A percentile compares a stretch with the other conserved stretches of the same genome.
phyloP scores from a whole-genome alignment of 2,888 invertebrate genomes.

The Atethmia centrago region DNA sequence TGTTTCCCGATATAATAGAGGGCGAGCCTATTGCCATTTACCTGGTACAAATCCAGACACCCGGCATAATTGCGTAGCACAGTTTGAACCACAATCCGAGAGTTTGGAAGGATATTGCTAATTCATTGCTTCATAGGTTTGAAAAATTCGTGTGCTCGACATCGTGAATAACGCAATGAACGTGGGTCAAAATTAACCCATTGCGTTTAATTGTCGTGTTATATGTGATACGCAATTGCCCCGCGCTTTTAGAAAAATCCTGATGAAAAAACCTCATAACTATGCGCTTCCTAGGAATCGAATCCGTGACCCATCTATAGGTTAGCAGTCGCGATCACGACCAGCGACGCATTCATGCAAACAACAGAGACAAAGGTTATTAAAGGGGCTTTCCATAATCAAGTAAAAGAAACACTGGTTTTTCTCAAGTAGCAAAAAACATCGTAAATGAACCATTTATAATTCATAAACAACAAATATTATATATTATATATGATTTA shows the following conservation, averaged over 20 bases:
- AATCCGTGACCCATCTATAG: not conserved
- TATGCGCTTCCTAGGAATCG: no score
- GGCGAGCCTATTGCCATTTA: not conserved
- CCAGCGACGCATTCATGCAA: not conserved
- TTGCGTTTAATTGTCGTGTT: no score
- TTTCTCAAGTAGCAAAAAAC: not conserved
- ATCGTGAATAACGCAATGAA: no score
- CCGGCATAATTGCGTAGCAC: no score
- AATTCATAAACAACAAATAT: slow-evolving; percentile 28
- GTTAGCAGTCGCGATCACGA: no score
- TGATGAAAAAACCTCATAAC: not conserved
- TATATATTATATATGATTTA: slow-evolving; percentile 42
- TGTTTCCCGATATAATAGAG: no score
- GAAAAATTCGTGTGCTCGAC: no score
- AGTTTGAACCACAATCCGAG: no score
- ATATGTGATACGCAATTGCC: no score
- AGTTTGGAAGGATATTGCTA: no score
- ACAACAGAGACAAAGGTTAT: not conserved
- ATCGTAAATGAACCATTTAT: not conserved
- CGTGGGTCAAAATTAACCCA: no score
- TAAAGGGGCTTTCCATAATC: not conserved
- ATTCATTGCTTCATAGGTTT: no score
- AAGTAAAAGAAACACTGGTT: not conserved
- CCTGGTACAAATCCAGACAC: not conserved
- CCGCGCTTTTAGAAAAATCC: not conserved